phyloP scores from a whole-genome alignment of 1,140 invertebrate species.

The Trachymyrmex septentrionalis region DNA sequence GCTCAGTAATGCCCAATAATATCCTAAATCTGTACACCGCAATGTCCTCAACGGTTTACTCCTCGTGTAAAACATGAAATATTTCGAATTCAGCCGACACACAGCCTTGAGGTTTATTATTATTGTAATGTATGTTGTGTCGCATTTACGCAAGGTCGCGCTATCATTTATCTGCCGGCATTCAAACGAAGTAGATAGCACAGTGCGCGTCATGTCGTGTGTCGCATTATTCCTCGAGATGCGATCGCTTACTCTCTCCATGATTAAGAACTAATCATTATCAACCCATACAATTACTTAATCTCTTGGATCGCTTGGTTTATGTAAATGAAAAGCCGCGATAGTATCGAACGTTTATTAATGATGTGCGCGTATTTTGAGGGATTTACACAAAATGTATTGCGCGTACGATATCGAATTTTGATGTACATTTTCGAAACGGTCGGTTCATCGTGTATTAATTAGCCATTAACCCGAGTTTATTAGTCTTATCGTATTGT shows the following conservation, averaged over 20 bases:
- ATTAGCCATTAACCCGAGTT: constrained; percentile 10
- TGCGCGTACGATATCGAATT: background rate
- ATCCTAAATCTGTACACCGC: too few relatives aligned
- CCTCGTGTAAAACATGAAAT: background rate
- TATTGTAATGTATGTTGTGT: background rate
- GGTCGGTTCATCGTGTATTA: constrained; percentile 1
- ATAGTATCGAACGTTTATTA: background rate
- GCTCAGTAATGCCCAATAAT: too few relatives aligned
- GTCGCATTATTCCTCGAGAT: background rate
- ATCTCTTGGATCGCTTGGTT: background rate
- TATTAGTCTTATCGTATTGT: background rate
- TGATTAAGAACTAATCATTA: constrained; percentile 5
- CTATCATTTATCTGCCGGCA: background rate
- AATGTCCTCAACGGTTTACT: too few relatives aligned
- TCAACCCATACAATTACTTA: background rate
- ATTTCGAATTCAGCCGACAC: background rate
- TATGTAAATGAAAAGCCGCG: background rate
- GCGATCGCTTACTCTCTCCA: background rate
- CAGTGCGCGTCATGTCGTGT: background rate
- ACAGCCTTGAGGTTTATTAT: background rate
- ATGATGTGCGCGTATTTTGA: background rate
- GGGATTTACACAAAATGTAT: background rate
- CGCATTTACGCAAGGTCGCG: background rate
- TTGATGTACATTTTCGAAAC: constrained; percentile 17
- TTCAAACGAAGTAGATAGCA: background rate